Conservation (phyloP, 2,113 vertebrate genomes). For the Motacilla alba region DNA sequence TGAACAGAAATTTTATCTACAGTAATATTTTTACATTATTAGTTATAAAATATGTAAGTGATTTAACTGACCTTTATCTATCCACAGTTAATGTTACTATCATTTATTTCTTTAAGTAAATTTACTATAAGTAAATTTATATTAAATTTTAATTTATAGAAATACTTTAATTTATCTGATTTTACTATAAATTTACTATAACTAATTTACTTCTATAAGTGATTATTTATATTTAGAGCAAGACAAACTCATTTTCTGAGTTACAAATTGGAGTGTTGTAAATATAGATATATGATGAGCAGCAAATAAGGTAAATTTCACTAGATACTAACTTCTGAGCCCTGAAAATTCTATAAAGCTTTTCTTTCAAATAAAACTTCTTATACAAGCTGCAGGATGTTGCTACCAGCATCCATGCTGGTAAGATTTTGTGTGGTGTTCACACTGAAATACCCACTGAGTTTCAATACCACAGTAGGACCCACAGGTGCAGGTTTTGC, state of each 20-base stretch:
- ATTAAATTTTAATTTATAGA: neutral
- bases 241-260: neutral
- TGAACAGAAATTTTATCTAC: neutral
- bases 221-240: neutral
- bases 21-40: neutral
- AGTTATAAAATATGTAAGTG: neutral
- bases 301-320: neutral
- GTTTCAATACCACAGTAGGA: neutral
- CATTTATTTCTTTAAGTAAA: neutral
- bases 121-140: neutral
- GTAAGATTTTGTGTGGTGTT: neutral
- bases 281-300: neutral
- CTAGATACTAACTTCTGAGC: neutral
- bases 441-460: neutral
- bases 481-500: neutral
- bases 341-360: neutral
- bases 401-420: neutral
- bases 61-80: neutral
- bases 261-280: neutral
- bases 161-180: neutral
- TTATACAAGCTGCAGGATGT: neutral
- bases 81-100: neutral
- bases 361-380: neutral
- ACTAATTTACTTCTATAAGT: neutral
- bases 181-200: neutral